Conservation (phyloP, 2,888 invertebrate genomes). For the Hirtodrosophila cameraria region DNA sequence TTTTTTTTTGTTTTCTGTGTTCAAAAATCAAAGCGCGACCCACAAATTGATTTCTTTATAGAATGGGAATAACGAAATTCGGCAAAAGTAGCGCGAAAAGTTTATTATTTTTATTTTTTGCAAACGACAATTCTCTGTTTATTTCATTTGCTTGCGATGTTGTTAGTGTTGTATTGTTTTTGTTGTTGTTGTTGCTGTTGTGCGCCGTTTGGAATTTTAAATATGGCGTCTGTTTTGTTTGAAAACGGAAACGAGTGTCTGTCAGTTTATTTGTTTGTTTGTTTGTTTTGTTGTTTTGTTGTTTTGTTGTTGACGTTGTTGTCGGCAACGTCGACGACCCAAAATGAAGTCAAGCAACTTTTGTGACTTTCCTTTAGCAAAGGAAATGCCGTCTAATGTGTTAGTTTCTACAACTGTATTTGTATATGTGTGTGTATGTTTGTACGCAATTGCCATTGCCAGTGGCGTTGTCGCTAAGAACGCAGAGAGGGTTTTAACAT, state of each 20-base stretch:
- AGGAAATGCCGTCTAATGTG: constrained; percentile 75
- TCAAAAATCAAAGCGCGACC: constrained; percentile 54
- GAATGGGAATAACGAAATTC: constrained; percentile 29
- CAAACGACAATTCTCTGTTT: constrained; percentile 56
- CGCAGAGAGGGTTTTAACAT: background rate
- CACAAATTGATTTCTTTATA: constrained; percentile 48
- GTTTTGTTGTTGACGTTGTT: constrained; percentile 38
- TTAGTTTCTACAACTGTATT: constrained; percentile 60
- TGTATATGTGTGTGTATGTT: constrained; percentile 18
- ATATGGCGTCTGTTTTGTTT: constrained; percentile 81
- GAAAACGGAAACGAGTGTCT: constrained; percentile 79
- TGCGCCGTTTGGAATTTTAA: constrained; percentile 75
- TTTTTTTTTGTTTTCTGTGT: too few species aligned
- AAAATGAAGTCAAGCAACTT: constrained; percentile 77
- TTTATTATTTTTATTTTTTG: too few species aligned
- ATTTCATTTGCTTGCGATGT: constrained; percentile 67
- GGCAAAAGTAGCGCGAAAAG: constrained; percentile 55
- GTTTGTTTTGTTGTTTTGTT: constrained; percentile 44
- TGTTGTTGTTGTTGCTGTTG: constrained; percentile 32
- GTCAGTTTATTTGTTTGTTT: constrained; percentile 76
- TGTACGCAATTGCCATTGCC: constrained; percentile 45
- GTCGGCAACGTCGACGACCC: constrained; percentile 61
- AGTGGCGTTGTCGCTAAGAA: constrained; percentile 44
- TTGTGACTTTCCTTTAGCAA: constrained; percentile 61
- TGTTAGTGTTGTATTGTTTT: constrained; percentile 30